Evolutionary conservation across 1,140 invertebrate species (phyloP).

Genomic region (Aethina tumida): DNA sequence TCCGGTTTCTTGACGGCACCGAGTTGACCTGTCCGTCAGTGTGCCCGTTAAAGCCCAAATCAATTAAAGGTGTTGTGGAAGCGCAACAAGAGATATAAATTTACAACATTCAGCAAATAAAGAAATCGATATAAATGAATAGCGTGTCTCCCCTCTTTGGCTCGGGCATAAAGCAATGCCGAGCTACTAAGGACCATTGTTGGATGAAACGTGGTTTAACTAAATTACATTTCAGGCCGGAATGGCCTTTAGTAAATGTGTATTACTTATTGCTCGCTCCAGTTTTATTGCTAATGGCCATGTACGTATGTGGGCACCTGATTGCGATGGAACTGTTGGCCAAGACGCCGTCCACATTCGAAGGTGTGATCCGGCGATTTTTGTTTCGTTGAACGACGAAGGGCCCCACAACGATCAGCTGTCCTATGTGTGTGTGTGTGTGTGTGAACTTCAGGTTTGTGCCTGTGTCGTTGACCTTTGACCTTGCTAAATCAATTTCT

Average conservation of each 20-base stretch:
- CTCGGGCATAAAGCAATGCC: too few relatives aligned
- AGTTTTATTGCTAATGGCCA: not conserved
- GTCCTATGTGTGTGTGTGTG: too few relatives aligned
- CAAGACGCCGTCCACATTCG: too few relatives aligned
- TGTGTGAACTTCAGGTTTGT: too few relatives aligned
- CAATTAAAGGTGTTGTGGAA: not conserved
- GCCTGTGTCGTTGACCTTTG: too few relatives aligned
- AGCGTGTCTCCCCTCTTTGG: conserved; percentile 7
- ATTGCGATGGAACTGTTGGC: conserved; percentile 1
- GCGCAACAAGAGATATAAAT: conserved; percentile 14
- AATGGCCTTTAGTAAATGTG: conserved; percentile 1
- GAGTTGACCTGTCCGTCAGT: not conserved
- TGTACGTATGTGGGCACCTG: not conserved
- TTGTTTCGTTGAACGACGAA: too few relatives aligned
- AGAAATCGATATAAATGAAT: conserved; percentile 18
- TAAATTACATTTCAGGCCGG: conserved; percentile 6
- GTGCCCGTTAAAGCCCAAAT: not conserved
- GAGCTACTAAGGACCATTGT: too few relatives aligned
- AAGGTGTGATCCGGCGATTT: too few relatives aligned
- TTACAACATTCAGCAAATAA: conserved; percentile 15
- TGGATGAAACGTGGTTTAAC: too few relatives aligned
- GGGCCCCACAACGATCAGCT: too few relatives aligned
- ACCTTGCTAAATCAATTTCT: too few relatives aligned
- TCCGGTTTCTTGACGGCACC: too few relatives aligned
- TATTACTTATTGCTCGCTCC: not conserved